phyloP scores from a whole-genome alignment of 2,888 invertebrate genomes.

The Netelia fuscicornis region DNA sequence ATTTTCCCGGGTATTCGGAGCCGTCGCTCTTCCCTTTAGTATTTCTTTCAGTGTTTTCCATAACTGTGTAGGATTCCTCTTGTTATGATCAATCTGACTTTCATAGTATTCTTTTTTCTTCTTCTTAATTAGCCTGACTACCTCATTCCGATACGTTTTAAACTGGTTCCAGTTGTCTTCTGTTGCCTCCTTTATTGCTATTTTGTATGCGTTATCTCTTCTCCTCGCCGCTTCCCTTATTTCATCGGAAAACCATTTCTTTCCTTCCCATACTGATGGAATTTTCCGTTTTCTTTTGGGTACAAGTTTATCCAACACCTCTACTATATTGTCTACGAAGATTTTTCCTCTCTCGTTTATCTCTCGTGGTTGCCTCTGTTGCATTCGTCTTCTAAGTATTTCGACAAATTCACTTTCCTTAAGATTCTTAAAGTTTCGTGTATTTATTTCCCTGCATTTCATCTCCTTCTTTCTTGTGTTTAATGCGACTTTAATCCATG shows the following conservation, averaged over 20 bases:
- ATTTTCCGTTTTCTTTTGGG: constrained; percentile 20
- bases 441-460: background rate
- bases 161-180: constrained; percentile 36
- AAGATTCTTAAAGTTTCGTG: no score
- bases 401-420: no score
- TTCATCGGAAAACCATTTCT: constrained; percentile 47
- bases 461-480: background rate
- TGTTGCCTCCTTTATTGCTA: background rate
- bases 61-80: no score
- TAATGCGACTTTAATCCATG: constrained; percentile 24
- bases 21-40: no score
- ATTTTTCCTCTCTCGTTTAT: constrained; percentile 4
- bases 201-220: constrained; percentile 36
- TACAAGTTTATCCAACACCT: constrained; percentile 1
- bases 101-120: constrained; percentile 36
- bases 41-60: no score
- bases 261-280: constrained; percentile 38
- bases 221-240: constrained; percentile 22
- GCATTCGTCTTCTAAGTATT: background rate
- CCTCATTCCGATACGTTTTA: constrained; percentile 35
- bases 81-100: background rate
- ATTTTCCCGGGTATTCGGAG: no score
- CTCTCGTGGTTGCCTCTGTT: constrained; percentile 4
- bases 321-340: constrained; percentile 25
- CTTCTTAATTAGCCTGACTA: constrained; percentile 37